Evolutionary conservation across 1,140 invertebrate species (phyloP), one percentile per base, ranked within the genome.

Genomic region (Hetaerina americana): DNA sequence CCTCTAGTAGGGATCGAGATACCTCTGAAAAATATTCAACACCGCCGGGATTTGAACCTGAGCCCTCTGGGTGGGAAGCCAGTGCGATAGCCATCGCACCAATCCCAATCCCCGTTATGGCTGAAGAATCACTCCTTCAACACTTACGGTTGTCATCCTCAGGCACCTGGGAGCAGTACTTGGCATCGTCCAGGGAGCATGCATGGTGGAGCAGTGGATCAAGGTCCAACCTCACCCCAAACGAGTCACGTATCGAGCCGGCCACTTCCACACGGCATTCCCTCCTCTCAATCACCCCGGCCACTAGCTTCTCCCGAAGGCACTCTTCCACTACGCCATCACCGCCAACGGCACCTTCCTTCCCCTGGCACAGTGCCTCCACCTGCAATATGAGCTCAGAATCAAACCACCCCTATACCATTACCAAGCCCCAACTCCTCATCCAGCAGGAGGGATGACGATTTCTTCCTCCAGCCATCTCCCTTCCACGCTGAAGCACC

Each of bases 121-220:
- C 25, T 71, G 40, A 74, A 70, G 66, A 72, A 74, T 25, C 67
- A 72, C 70, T 8, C 49, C 70, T 69, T 57, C 72, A 67, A 71
- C 69, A 84, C 87, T 84, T 82, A 94, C 92, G 88, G 85, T 91
- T 86, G 72, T 94, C 94, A 78, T 92, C 90, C 70, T 96, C 96
- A 79, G 88, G 84, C 22, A 97, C 82, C 78, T 92, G 87, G 75
- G 86, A 86, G 80, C 96, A 98, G 78, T 89, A 92, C 76, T 90
- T 90, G n/a, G 89, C 83, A 10, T 98, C 82, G 80, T 94, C 92
- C 5, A 92, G 80, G 29, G 89, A 85, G 79, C 92, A 94, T 0
- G 91, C 88, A 74, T 87, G 83, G 78, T 93, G 89, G 29, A 94
- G 78, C 68, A 92, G 79, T 0, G 92, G 92, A 84, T 94, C 92